Percentiles rank a stretch among this genome's conserved stretches.
Evolutionary conservation across 2,888 invertebrate genomes (phyloP).

Genomic region (Lasioglossum figueresi): DNA sequence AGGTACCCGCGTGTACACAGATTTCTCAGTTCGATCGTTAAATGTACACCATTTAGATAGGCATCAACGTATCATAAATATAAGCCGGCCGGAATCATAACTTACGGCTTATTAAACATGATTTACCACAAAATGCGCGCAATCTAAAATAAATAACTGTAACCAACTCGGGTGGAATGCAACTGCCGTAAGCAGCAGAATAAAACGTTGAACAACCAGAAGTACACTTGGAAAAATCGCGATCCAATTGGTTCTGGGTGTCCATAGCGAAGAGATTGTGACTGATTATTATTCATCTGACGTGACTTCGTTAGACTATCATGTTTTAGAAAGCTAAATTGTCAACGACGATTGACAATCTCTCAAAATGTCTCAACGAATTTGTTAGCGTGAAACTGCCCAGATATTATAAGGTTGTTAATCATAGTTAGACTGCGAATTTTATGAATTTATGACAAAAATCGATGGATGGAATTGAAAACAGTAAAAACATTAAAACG

Average conservation of each 20-base stretch:
- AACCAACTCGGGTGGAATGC: neutral
- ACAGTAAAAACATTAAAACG: too few species aligned
- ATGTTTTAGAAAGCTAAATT: neutral
- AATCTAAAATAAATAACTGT: slow-evolving; percentile 35
- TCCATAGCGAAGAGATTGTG: neutral
- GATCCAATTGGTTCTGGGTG: too few species aligned
- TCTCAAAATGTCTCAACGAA: neutral
- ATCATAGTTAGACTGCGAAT: too few species aligned
- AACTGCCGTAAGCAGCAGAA: neutral
- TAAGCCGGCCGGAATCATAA: slow-evolving; percentile 30
- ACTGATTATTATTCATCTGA: neutral
- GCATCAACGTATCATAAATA: slow-evolving; percentile 58
- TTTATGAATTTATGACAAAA: too few species aligned
- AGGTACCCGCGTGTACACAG: slow-evolving; percentile 40
- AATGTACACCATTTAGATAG: slow-evolving; percentile 59
- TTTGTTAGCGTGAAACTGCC: too few species aligned
- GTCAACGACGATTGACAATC: neutral
- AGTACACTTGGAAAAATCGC: neutral
- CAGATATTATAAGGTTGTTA: neutral
- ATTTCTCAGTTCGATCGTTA: slow-evolving; percentile 58
- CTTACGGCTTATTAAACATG: slow-evolving; percentile 59
- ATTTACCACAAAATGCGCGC: slow-evolving; percentile 39
- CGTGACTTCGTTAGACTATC: neutral
- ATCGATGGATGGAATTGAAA: too few species aligned
- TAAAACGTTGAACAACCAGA: neutral